Conservation (phyloP, 2,888 invertebrate species). For the Rotaria socialis region DNA sequence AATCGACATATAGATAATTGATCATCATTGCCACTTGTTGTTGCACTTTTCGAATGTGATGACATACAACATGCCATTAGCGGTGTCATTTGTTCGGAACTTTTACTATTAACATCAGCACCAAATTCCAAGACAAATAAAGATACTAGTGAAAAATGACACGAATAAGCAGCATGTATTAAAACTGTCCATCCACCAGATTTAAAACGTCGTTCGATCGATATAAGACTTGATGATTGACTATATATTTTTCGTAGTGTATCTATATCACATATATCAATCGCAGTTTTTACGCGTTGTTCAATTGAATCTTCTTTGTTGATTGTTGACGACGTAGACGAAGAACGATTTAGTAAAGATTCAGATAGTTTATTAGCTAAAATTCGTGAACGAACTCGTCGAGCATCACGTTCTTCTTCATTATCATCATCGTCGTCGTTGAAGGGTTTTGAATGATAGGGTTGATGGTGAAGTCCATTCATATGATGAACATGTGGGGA, state of each 20-base stretch:
- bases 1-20: not conserved
- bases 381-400: constrained; percentile 13
- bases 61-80: constrained; percentile 36
- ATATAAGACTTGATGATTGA: not conserved
- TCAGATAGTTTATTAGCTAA: constrained; percentile 32
- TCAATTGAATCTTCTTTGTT: constrained; percentile 27
- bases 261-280: constrained; percentile 3
- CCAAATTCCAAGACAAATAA: not conserved
- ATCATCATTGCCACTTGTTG: not conserved
- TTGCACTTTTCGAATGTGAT: not conserved
- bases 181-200: not conserved
- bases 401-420: constrained; percentile 27
- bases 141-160: not conserved
- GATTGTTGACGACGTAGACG: not conserved
- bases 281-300: constrained; percentile 19
- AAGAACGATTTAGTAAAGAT: not conserved
- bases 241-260: not conserved
- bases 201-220: constrained; percentile 16
- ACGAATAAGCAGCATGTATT: not conserved
- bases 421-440: not conserved
- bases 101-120: constrained; percentile 4
- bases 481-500: not conserved
- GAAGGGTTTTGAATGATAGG: not conserved
- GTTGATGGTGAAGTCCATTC: constrained; percentile 17
- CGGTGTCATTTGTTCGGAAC: not conserved